phyloP scores from a whole-genome alignment of 2,113 vertebrate genomes.

The Perca flavescens region DNA sequence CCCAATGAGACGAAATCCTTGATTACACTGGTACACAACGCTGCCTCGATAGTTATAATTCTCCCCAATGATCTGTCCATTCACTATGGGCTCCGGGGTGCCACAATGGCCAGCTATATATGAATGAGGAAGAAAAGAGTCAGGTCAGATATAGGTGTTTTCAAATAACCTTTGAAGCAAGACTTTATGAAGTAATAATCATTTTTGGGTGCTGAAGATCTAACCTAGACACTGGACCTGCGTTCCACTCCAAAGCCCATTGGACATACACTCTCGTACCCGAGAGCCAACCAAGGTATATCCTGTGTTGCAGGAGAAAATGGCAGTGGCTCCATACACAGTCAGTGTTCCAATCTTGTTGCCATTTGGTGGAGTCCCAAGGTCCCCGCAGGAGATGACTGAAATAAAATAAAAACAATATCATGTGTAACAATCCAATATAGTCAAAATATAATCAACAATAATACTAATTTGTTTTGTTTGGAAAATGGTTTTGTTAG shows the following conservation, averaged over 20 bases:
- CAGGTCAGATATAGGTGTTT: not conserved
- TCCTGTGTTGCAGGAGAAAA: conserved; percentile 98
- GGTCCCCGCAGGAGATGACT: conserved; percentile 97
- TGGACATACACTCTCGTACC: conserved; percentile 96
- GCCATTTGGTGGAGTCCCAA: conserved; percentile 92
- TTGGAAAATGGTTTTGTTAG: not conserved
- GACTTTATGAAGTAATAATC: not conserved
- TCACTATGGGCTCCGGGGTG: conserved; percentile 92
- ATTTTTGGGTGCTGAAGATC: conserved; percentile 36
- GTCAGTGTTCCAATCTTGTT: conserved; percentile 96
- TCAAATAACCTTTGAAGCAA: not conserved
- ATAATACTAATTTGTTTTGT: not conserved
- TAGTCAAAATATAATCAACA: not conserved
- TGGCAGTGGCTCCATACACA: conserved; percentile 93
- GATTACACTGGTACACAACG: conserved; percentile 96
- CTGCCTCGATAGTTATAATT: conserved; percentile 97
- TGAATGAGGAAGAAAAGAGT: not conserved
- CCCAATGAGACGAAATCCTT: conserved; percentile 96
- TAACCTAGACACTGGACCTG: conserved; percentile 94
- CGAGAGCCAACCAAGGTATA: conserved; percentile 96
- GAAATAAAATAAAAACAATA: conserved; percentile 25
- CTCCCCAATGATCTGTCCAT: conserved; percentile 95
- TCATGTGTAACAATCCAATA: not conserved
- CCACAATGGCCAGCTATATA: conserved; percentile 93
- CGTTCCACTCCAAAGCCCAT: conserved; percentile 96